A percentile compares a stretch with the other conserved stretches of the same genome.
Conservation (phyloP, 2,797 vertebrate genomes). For the Streptopelia turtur region DNA sequence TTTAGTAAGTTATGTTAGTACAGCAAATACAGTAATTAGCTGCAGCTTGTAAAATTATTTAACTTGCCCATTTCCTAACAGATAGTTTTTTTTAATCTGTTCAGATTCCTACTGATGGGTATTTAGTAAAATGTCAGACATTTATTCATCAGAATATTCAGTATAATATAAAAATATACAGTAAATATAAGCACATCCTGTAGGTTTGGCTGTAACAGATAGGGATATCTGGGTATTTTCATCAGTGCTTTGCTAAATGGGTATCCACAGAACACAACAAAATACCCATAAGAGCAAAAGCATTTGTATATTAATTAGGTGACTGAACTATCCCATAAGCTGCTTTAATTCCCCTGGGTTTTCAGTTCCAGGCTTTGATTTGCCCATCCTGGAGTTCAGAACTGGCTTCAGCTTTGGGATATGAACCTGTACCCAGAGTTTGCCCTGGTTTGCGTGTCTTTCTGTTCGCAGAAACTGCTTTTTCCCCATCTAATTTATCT, state of each 20-base stretch:
- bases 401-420: slow-evolving; percentile 11
- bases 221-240: slow-evolving; percentile 5
- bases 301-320: background rate
- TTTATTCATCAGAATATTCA: slow-evolving; percentile 41
- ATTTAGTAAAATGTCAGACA: slow-evolving; percentile 48
- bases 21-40: slow-evolving; percentile 37
- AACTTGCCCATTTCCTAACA: background rate
- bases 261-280: slow-evolving; percentile 36
- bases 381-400: background rate
- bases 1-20: slow-evolving; percentile 49
- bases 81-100: background rate
- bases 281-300: slow-evolving; percentile 18
- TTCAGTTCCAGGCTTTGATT: slow-evolving; percentile 17
- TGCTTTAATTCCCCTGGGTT: background rate
- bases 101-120: background rate
- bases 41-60: slow-evolving; percentile 30
- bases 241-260: background rate
- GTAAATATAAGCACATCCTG: slow-evolving; percentile 52
- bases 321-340: background rate
- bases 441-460: background rate
- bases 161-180: slow-evolving; percentile 63
- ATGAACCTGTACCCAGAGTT: background rate
- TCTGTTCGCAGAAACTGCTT: background rate
- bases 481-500: background rate
- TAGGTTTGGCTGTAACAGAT: slow-evolving; percentile 14